phyloP scores from a whole-genome alignment of 2,113 vertebrate genomes.

The Euleptes europaea region DNA sequence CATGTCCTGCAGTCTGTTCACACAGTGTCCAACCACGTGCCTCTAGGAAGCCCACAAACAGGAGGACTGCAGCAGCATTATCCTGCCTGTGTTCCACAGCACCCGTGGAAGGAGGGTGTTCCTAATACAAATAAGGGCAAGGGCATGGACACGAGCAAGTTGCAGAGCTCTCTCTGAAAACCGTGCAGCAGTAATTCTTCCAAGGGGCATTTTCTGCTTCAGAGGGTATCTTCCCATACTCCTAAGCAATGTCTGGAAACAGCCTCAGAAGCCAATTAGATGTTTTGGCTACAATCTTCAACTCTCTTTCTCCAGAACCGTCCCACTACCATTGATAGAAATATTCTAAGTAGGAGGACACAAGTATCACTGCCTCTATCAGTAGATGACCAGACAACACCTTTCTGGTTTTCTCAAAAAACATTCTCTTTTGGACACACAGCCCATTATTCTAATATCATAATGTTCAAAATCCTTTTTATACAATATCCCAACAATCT shows the following conservation, averaged over 20 bases:
- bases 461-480: not conserved
- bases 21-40: no score
- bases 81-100: no score
- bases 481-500: not conserved
- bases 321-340: not conserved
- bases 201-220: not conserved
- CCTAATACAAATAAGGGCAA: not conserved
- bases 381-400: not conserved
- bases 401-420: not conserved
- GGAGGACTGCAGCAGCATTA: no score
- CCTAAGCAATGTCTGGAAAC: not conserved
- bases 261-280: not conserved
- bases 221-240: not conserved
- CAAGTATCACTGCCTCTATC: not conserved
- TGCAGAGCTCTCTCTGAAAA: not conserved
- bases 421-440: not conserved
- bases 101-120: not conserved
- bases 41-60: no score
- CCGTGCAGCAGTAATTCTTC: not conserved
- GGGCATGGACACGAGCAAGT: not conserved
- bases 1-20: no score
- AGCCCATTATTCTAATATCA: not conserved
- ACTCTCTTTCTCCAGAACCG: not conserved
- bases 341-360: not conserved
- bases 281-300: not conserved